These are phyloP conservation scores for Brachyptera putata DNA, from an alignment of 2,888 invertebrate genomes.

Conservation along the genomic window DNA sequence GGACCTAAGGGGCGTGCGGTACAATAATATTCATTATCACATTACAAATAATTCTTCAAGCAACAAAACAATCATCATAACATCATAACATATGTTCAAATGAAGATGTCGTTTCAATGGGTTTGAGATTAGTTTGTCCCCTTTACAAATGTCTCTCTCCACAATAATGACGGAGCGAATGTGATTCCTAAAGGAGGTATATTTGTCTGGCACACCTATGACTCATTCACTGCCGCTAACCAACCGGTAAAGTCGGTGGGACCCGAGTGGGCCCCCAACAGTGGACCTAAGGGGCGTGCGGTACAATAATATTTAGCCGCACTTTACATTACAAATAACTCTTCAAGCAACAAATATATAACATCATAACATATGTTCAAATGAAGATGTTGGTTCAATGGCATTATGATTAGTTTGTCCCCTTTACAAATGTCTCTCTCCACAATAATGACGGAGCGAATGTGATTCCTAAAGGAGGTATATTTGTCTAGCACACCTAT, in stretches of 20 bases:
- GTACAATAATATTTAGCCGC: too few relatives aligned
- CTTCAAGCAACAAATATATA: too few relatives aligned
- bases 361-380: too few relatives aligned
- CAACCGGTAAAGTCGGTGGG: constrained; percentile 35
- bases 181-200: constrained; percentile 5
- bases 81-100: too few relatives aligned
- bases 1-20: constrained; percentile 35
- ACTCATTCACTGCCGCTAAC: constrained; percentile 34
- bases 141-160: neutral
- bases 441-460: neutral
- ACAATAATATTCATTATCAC: too few relatives aligned
- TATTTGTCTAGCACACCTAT: constrained; percentile 33
- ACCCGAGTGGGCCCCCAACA: constrained; percentile 24
- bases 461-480: constrained; percentile 2
- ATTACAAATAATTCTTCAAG: too few relatives aligned
- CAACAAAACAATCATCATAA: too few relatives aligned
- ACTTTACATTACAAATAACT: too few relatives aligned
- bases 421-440: neutral
- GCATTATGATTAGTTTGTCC: too few relatives aligned
- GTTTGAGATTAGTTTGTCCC: too few relatives aligned
- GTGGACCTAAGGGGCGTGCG: constrained; percentile 35
- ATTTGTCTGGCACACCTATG: constrained; percentile 33
- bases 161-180: neutral
- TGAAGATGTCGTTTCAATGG: too few relatives aligned
- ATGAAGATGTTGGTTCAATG: too few relatives aligned